Percentiles rank a stretch among this genome's conserved stretches.
Conservation (phyloP, 2,797 vertebrate genomes). For the Acanthis flammea region DNA sequence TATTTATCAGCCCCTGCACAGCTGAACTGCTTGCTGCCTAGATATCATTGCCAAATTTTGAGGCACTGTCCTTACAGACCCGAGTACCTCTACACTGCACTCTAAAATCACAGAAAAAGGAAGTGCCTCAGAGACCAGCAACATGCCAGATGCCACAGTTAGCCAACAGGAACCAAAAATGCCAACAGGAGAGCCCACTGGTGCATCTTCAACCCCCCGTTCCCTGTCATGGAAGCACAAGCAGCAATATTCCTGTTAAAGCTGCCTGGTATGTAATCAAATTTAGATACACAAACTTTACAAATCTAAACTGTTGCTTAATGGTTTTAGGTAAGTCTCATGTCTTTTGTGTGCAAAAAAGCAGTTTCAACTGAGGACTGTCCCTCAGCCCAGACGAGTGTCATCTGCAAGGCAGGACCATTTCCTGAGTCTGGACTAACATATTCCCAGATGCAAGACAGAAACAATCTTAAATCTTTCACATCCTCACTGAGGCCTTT, state of each 20-base stretch:
- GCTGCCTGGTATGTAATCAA: background rate
- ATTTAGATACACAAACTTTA: background rate
- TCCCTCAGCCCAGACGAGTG: background rate
- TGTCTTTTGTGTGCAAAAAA: background rate
- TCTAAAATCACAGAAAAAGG: background rate
- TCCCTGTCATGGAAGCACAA: background rate
- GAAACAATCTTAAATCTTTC: background rate
- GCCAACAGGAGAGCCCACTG: background rate
- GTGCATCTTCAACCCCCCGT: fast-evolving
- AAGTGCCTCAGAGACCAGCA: background rate
- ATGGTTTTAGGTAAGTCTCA: background rate
- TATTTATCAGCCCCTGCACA: background rate
- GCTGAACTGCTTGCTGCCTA: background rate
- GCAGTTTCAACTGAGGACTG: background rate
- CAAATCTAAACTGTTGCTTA: background rate
- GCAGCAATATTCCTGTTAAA: background rate
- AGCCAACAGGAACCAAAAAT: background rate
- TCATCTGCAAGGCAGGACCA: background rate
- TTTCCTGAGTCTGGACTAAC: background rate
- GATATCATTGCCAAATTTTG: background rate
- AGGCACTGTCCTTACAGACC: background rate
- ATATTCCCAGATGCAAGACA: background rate
- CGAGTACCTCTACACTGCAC: fast-evolving
- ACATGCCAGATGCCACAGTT: no score
- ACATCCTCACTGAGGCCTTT: background rate